Evolutionary conservation across 2,888 invertebrate genomes (phyloP).

Genomic region (Kryphioiulus occultus): DNA sequence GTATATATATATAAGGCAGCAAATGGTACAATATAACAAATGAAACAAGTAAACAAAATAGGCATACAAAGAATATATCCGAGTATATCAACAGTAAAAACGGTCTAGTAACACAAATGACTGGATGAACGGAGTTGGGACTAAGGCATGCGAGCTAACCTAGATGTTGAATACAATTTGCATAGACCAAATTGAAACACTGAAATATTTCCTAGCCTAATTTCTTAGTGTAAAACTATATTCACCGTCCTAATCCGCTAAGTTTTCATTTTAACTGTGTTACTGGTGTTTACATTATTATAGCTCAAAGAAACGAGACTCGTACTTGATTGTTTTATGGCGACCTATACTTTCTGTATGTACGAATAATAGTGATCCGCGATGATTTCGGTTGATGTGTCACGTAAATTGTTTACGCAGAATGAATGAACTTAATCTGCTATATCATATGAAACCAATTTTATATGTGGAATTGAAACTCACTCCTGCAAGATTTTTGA

Average conservation of each 20-base stretch:
- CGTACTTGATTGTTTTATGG: not conserved
- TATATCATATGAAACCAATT: too few relatives aligned
- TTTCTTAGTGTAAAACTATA: conserved; percentile 23
- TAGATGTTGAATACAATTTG: conserved; percentile 17
- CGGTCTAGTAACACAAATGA: conserved; percentile 4
- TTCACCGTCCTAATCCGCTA: conserved; percentile 8
- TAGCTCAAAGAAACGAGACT: not conserved
- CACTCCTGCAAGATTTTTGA: too few relatives aligned
- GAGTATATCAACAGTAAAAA: conserved; percentile 9
- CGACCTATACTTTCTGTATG: not conserved
- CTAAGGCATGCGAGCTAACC: not conserved
- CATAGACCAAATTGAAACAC: conserved; percentile 17
- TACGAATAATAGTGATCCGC: not conserved
- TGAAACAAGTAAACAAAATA: conserved; percentile 44
- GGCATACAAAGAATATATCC: conserved; percentile 6
- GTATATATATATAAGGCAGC: conserved; percentile 48
- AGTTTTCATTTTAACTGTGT: not conserved
- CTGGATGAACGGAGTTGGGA: not conserved
- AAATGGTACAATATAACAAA: conserved; percentile 48
- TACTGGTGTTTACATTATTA: not conserved
- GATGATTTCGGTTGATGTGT: not conserved
- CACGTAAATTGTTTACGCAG: not conserved
- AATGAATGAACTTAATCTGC: too few relatives aligned
- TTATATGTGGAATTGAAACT: too few relatives aligned
- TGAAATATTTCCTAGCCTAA: conserved; percentile 9